A percentile compares a stretch with the other conserved stretches of the same genome.
phyloP scores from a whole-genome alignment of 1,140 invertebrate genomes.

The Alviniconcha marisindica region DNA sequence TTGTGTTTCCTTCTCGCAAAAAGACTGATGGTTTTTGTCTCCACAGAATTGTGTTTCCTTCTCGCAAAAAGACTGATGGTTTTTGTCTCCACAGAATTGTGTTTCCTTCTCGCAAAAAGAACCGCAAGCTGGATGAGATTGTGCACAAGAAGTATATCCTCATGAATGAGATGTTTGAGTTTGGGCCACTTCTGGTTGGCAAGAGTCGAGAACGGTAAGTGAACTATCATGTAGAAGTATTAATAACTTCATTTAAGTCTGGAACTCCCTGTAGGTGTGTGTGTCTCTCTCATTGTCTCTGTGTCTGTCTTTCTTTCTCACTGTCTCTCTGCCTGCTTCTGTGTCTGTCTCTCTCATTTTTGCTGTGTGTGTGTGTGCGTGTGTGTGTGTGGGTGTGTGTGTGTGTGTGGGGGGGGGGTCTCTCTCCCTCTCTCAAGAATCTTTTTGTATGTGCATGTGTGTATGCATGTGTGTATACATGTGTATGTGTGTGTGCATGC shows the following conservation, averaged over 20 bases:
- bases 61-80: conserved; percentile 71
- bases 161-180: conserved; percentile 73
- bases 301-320: too few relatives aligned
- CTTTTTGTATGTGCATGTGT: too few relatives aligned
- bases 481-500: too few relatives aligned
- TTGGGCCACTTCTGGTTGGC: conserved; percentile 75
- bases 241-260: too few relatives aligned
- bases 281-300: neutral
- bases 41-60: conserved; percentile 73
- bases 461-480: too few relatives aligned
- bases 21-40: conserved; percentile 32
- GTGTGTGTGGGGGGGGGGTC: too few relatives aligned
- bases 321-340: too few relatives aligned
- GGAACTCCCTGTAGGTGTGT: too few relatives aligned
- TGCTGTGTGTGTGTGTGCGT: neutral
- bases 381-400: too few relatives aligned
- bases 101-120: conserved; percentile 73
- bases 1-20: too few relatives aligned
- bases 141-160: conserved; percentile 75
- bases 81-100: conserved; percentile 67
- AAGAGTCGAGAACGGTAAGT: conserved; percentile 73
- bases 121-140: conserved; percentile 71
- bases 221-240: too few relatives aligned
- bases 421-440: neutral
- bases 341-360: neutral